Percentiles rank a stretch among this genome's conserved stretches.
phyloP scores from a whole-genome alignment of 2,797 vertebrate genomes.

The Natrix natrix region DNA sequence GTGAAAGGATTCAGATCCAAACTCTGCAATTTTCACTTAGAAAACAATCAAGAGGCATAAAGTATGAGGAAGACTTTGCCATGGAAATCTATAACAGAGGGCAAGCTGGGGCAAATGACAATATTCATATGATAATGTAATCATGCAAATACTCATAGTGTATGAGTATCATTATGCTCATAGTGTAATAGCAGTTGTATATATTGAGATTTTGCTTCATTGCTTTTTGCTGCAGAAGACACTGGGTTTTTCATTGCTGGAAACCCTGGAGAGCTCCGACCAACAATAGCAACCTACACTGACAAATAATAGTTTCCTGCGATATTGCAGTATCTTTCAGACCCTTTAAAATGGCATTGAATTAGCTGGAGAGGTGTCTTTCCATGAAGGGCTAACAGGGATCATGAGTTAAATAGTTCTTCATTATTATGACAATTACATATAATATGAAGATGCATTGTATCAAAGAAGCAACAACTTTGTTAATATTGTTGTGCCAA shows the following conservation, averaged over 20 bases:
- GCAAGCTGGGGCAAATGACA: not conserved
- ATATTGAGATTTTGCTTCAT: not conserved
- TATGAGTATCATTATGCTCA: not conserved
- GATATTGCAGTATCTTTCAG: not conserved
- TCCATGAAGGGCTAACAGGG: not conserved
- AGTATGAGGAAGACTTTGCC: not conserved
- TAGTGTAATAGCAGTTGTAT: not conserved
- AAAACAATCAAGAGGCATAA: not conserved
- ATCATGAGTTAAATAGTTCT: not conserved
- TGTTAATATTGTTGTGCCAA: not conserved
- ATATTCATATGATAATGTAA: not conserved
- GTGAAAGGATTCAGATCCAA: not conserved
- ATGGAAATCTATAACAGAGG: not conserved
- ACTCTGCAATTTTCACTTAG: not conserved
- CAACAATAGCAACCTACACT: not conserved
- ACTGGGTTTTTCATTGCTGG: not conserved
- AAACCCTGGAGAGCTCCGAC: not conserved
- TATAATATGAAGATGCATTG: not conserved
- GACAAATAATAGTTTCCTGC: not conserved
- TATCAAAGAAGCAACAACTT: not conserved
- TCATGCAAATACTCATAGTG: not conserved
- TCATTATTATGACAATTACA: not conserved
- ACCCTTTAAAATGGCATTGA: not conserved
- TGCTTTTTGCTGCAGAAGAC: not conserved
- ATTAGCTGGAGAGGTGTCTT: not conserved